Evolutionary conservation across 1,140 invertebrate species (phyloP).

Genomic region (Trichonephila inaurata): DNA sequence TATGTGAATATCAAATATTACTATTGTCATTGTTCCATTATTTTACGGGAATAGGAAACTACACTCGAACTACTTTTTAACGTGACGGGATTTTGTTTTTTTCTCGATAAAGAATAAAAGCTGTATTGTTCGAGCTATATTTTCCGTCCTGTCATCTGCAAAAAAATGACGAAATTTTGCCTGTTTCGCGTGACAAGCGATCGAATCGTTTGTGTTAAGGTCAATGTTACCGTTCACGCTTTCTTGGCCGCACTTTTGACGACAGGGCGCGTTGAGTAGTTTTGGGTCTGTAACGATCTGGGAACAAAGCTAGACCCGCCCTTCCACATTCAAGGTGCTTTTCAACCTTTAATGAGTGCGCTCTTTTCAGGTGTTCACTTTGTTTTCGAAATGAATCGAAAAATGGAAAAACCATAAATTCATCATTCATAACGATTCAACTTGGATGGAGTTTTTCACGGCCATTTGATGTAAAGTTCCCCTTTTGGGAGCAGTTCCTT

Average conservation of each 20-base stretch:
- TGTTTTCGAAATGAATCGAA: not conserved
- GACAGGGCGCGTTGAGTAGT: not conserved
- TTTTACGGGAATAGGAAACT: no score
- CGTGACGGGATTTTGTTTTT: not conserved
- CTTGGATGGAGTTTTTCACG: not conserved
- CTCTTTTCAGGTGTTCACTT: not conserved
- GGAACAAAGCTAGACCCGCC: not conserved
- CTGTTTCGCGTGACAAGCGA: slow-evolving; percentile 8
- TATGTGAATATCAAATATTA: no score
- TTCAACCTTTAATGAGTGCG: not conserved
- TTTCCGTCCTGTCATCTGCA: not conserved
- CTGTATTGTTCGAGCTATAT: not conserved
- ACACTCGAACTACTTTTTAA: not conserved
- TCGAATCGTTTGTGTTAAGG: slow-evolving; percentile 20
- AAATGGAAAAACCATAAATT: not conserved
- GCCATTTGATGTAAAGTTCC: not conserved
- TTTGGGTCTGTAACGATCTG: not conserved
- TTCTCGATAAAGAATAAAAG: not conserved
- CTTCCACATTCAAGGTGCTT: not conserved
- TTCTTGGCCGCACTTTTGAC: not conserved
- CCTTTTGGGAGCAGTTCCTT: no score
- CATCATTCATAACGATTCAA: not conserved
- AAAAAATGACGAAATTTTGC: not conserved
- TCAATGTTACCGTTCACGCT: slow-evolving; percentile 49
- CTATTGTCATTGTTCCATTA: no score